These are phyloP conservation scores for Hirundichthys speculiger DNA, from an alignment of 2,113 vertebrate genomes.

Conservation along the genomic window DNA sequence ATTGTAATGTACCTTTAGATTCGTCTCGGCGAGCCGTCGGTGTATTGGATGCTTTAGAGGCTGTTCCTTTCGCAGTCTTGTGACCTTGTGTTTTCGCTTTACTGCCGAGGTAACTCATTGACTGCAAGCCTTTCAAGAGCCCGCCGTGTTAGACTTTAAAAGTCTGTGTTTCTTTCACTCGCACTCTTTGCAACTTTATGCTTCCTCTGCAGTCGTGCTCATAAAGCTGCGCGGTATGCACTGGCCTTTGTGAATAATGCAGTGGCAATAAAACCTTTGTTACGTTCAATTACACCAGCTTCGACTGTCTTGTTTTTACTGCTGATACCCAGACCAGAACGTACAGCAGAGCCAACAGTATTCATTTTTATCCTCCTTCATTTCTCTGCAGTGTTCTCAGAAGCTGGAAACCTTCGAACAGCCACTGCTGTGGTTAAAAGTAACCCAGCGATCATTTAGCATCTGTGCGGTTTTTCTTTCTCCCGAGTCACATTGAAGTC, in stretches of 20 bases:
- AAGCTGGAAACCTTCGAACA: slow-evolving; percentile 16
- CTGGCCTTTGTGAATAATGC: slow-evolving; percentile 69
- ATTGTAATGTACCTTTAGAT: slow-evolving; percentile 11
- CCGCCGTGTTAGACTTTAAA: slow-evolving; percentile 24
- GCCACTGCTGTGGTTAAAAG: neutral
- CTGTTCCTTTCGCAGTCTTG: slow-evolving; percentile 1
- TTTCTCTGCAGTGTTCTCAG: slow-evolving; percentile 31
- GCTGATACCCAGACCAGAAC: slow-evolving; percentile 13
- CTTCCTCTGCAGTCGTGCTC: slow-evolving; percentile 34
- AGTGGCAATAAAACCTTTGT: slow-evolving; percentile 65
- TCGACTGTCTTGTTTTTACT: slow-evolving; percentile 34
- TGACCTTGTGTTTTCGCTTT: slow-evolving; percentile 29
- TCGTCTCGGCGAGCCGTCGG: slow-evolving; percentile 1
- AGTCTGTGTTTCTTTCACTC: slow-evolving; percentile 32
- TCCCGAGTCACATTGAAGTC: neutral
- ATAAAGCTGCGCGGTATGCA: slow-evolving; percentile 29
- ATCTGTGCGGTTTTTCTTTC: neutral
- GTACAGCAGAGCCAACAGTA: slow-evolving; percentile 7
- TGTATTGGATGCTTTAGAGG: slow-evolving; percentile 8
- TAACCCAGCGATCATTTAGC: neutral
- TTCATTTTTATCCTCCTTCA: slow-evolving; percentile 40
- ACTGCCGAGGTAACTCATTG: slow-evolving; percentile 24
- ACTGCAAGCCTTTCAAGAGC: neutral
- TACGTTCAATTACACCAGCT: slow-evolving; percentile 66
- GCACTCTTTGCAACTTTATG: slow-evolving; percentile 31